Conservation (phyloP, 2,888 invertebrate genomes). For the Drosophila parthenogenetica region DNA sequence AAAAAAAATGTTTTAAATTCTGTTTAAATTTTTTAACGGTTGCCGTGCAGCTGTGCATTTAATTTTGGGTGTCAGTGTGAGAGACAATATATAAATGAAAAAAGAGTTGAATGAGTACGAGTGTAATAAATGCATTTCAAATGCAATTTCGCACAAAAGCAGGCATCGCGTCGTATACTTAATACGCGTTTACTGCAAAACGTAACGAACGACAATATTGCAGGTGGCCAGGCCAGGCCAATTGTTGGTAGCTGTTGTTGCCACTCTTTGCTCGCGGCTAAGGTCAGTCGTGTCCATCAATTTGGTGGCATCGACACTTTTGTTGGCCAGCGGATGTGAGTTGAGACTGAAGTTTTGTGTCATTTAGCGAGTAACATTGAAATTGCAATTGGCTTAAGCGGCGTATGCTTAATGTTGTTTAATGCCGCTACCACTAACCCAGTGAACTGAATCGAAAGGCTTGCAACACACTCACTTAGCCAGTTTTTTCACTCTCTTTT, state of each 20-base stretch:
- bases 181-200: conserved; percentile 15
- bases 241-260: neutral
- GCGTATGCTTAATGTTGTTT: conserved; percentile 18
- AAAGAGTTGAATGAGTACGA: conserved; percentile 13
- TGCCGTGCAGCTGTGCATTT: conserved; percentile 49
- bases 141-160: conserved; percentile 28
- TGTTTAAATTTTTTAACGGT: conserved; percentile 7
- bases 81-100: conserved; percentile 26
- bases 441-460: conserved; percentile 57
- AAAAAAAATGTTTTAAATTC: conserved; percentile 54
- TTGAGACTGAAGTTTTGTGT: conserved; percentile 25
- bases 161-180: conserved; percentile 55
- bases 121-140: conserved; percentile 42
- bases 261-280: conserved; percentile 31
- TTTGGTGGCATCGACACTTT: conserved; percentile 50
- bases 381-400: conserved; percentile 20
- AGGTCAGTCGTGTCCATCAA: conserved; percentile 72
- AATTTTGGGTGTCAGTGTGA: conserved; percentile 26
- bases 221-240: conserved; percentile 55
- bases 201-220: conserved; percentile 28
- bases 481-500: conserved; percentile 9
- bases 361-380: conserved; percentile 58
- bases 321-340: conserved; percentile 59
- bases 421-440: conserved; percentile 58
- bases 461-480: conserved; percentile 34